Evolutionary conservation across 2,888 invertebrate species (phyloP).

Genomic region (Oasisia sp.): DNA sequence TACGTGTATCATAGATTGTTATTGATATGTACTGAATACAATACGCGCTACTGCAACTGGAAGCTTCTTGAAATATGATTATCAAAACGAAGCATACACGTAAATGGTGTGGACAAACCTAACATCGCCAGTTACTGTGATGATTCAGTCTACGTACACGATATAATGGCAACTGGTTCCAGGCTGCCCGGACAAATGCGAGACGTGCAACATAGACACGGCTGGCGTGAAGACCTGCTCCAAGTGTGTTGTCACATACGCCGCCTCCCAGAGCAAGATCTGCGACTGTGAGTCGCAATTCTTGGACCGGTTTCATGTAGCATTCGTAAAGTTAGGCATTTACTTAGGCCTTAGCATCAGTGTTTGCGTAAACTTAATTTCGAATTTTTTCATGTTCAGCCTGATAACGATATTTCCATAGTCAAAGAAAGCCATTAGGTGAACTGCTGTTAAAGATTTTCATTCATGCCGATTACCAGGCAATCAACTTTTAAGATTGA

Average conservation of each 20-base stretch:
- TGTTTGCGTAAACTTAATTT: too few relatives aligned
- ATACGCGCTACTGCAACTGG: neutral
- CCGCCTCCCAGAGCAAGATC: constrained; percentile 28
- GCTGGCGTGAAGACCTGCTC: constrained; percentile 28
- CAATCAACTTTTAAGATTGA: neutral
- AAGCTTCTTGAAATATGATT: neutral
- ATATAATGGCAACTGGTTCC: neutral
- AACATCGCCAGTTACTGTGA: neutral
- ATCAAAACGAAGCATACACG: neutral
- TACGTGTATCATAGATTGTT: too few relatives aligned
- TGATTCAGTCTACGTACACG: too few relatives aligned
- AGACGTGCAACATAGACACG: constrained; percentile 29
- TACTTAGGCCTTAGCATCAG: too few relatives aligned
- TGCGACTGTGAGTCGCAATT: constrained; percentile 32
- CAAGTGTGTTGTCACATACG: constrained; percentile 25
- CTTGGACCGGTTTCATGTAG: neutral
- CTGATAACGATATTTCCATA: too few relatives aligned
- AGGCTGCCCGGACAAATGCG: constrained; percentile 29
- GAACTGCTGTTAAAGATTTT: too few relatives aligned
- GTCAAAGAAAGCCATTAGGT: too few relatives aligned
- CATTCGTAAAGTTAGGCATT: too few relatives aligned
- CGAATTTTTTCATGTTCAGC: too few relatives aligned
- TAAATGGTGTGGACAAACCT: neutral
- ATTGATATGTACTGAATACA: too few relatives aligned
- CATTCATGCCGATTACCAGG: too few relatives aligned